These are phyloP conservation scores for Trachelus troglodyta DNA, from an alignment of 2,888 invertebrate species.

Conservation along the genomic window DNA sequence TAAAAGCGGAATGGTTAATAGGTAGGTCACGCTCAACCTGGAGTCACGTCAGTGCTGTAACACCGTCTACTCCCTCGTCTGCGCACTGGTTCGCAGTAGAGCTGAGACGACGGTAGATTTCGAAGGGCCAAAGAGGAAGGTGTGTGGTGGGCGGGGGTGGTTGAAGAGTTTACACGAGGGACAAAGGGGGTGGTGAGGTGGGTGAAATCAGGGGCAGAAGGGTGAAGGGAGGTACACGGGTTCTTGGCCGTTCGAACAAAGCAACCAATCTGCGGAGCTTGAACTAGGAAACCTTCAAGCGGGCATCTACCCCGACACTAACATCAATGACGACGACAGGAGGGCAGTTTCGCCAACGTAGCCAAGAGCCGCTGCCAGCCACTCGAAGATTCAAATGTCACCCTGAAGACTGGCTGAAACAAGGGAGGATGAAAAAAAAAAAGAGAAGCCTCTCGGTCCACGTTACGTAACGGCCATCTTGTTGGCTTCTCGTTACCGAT, in stretches of 20 bases:
- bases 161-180: constrained; percentile 2
- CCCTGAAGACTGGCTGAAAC: not conserved
- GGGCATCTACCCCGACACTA: constrained; percentile 24
- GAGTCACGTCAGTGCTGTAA: constrained; percentile 24
- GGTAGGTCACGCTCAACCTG: constrained; percentile 35
- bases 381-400: not conserved
- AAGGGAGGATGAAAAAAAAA: not conserved
- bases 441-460: not conserved
- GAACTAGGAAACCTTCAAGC: constrained; percentile 23
- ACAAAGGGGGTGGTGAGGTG: not conserved
- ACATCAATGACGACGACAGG: not conserved
- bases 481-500: not conserved
- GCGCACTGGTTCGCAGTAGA: constrained; percentile 1
- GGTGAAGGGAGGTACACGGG: constrained; percentile 14
- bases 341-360: constrained; percentile 32
- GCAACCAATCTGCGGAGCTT: constrained; percentile 39
- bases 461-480: not conserved
- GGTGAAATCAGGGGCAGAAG: not conserved
- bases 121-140: not conserved
- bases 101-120: constrained; percentile 5
- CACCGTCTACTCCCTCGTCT: constrained; percentile 13
- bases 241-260: constrained; percentile 38
- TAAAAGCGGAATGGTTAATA: constrained; percentile 30
- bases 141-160: not conserved
- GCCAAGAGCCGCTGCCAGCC: not conserved